Percentiles rank a stretch among this genome's conserved stretches.
Evolutionary conservation across 2,113 vertebrate species (phyloP).

Genomic region (Amphiprion percula): DNA sequence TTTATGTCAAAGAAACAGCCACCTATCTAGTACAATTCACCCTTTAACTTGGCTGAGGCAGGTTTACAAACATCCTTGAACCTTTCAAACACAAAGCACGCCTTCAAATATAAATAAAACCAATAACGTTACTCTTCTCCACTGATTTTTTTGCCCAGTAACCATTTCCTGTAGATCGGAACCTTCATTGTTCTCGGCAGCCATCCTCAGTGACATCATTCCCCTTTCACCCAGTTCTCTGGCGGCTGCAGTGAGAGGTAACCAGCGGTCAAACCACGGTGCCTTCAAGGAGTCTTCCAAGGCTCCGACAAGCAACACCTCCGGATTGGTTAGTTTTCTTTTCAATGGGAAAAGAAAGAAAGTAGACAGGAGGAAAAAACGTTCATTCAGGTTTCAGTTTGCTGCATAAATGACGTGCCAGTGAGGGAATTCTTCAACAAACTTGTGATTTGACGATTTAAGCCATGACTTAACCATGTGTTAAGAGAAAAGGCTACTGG

Average conservation of each 20-base stretch:
- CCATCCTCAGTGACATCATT: conserved; percentile 80
- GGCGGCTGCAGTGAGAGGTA: conserved; percentile 79
- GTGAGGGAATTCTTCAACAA: no score
- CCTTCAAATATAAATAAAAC: neutral
- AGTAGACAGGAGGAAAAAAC: neutral
- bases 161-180: conserved; percentile 28
- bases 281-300: conserved; percentile 42
- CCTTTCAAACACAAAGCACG: neutral
- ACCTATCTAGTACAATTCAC: no score
- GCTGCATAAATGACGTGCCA: no score
- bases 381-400: no score
- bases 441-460: no score
- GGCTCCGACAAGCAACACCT: accelerated
- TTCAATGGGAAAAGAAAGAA: neutral
- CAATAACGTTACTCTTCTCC: neutral
- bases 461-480: no score
- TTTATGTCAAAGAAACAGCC: no score
- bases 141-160: conserved; percentile 26
- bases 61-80: neutral
- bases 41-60: no score
- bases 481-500: no score
- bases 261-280: conserved; percentile 79
- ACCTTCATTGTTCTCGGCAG: conserved; percentile 41
- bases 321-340: neutral
- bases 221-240: conserved; percentile 86